Percentiles rank a stretch among this genome's conserved stretches.
These are phyloP conservation scores for Leptopilina boulardi DNA, from an alignment of 1,140 invertebrate species.

Conservation along the genomic window DNA sequence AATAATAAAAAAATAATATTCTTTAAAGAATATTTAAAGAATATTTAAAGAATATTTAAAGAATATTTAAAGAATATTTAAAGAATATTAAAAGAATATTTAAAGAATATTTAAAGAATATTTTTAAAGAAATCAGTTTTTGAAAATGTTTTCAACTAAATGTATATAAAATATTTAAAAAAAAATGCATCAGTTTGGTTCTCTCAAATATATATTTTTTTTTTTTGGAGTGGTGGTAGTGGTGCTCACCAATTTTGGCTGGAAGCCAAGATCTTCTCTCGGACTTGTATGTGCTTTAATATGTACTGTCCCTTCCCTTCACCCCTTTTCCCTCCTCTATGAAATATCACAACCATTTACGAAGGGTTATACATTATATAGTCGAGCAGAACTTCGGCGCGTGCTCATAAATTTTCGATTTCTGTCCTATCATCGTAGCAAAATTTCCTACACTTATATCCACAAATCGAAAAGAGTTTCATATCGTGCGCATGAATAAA, in stretches of 20 bases:
- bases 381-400: slow-evolving; percentile 6
- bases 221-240: not conserved
- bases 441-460: slow-evolving; percentile 30
- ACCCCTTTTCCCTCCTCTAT: not conserved
- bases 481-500: not conserved
- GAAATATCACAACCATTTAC: slow-evolving; percentile 31
- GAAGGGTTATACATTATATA: slow-evolving; percentile 33
- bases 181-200: not conserved
- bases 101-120: too few species aligned
- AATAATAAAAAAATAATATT: too few species aligned
- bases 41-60: too few species aligned
- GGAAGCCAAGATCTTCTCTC: slow-evolving; percentile 13
- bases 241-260: not conserved
- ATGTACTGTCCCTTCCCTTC: slow-evolving; percentile 10
- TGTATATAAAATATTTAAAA: too few species aligned
- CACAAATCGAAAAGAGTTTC: slow-evolving; percentile 9
- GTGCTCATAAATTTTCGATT: slow-evolving; percentile 28
- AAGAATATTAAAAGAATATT: too few species aligned
- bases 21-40: too few species aligned
- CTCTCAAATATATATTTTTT: too few species aligned
- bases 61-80: too few species aligned
- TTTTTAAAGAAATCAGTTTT: not conserved
- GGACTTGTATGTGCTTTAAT: slow-evolving; percentile 32
- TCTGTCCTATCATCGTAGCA: slow-evolving; percentile 21
- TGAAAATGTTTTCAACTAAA: not conserved